Percentiles rank a stretch among this genome's conserved stretches.
Evolutionary conservation across 1,140 invertebrate genomes (phyloP).

Genomic region (Drosophila willistoni): DNA sequence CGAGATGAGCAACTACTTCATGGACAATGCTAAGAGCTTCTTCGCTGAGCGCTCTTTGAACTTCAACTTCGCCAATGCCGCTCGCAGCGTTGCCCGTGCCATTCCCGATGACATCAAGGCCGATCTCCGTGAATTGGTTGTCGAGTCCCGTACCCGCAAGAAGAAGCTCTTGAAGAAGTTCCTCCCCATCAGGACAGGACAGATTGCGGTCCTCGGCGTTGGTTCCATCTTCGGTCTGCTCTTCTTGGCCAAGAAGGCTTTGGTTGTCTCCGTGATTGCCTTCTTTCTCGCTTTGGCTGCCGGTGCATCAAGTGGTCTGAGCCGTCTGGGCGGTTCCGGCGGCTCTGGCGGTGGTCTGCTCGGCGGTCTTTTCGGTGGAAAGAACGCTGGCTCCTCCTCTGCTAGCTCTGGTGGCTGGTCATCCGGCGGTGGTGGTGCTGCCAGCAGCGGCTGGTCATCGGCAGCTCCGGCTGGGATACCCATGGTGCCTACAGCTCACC

Average conservation of each 20-base stretch:
- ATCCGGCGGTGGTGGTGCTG: slow-evolving; percentile 70
- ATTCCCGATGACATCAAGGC: slow-evolving; percentile 84
- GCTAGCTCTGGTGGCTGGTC: slow-evolving; percentile 77
- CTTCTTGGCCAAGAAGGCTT: slow-evolving; percentile 87
- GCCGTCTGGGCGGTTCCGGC: slow-evolving; percentile 80
- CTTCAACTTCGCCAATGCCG: slow-evolving; percentile 85
- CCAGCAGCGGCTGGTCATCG: slow-evolving; percentile 68
- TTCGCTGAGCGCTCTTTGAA: slow-evolving; percentile 85
- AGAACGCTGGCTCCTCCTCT: slow-evolving; percentile 63
- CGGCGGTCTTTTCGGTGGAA: slow-evolving; percentile 79
- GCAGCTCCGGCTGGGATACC: slow-evolving; percentile 77
- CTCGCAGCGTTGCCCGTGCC: slow-evolving; percentile 84
- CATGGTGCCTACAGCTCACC: slow-evolving; percentile 83
- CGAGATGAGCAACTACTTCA: slow-evolving; percentile 86
- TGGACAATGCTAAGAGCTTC: slow-evolving; percentile 85
- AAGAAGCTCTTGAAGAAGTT: slow-evolving; percentile 86
- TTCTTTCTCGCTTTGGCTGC: slow-evolving; percentile 85
- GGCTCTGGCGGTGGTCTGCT: slow-evolving; percentile 73
- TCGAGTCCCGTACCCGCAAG: slow-evolving; percentile 87
- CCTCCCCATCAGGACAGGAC: slow-evolving; percentile 85
- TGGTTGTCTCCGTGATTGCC: slow-evolving; percentile 86
- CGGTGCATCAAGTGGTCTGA: slow-evolving; percentile 85
- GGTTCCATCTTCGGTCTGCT: slow-evolving; percentile 86
- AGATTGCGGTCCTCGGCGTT: slow-evolving; percentile 85
- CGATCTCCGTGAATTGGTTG: slow-evolving; percentile 85